A percentile compares a stretch with the other conserved stretches of the same genome.
These are phyloP conservation scores for Leptopilina clavipes DNA, from an alignment of 1,140 invertebrate genomes.

Conservation along the genomic window DNA sequence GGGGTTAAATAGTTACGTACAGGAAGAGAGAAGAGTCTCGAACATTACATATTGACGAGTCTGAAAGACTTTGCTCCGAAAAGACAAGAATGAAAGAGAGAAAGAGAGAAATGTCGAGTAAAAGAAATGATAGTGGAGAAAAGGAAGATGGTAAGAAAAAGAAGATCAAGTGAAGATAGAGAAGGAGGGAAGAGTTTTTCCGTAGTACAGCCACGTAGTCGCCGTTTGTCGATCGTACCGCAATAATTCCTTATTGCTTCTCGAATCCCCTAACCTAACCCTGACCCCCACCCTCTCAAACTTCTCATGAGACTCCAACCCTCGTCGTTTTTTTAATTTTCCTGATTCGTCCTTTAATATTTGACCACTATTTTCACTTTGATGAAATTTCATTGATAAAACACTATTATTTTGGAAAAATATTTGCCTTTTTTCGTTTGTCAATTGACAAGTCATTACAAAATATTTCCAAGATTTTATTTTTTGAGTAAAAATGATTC, in stretches of 20 bases:
- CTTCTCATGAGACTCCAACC: conserved; percentile 42
- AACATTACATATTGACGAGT: conserved; percentile 68
- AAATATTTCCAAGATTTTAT: no score
- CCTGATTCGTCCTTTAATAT: conserved; percentile 22
- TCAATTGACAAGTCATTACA: no score
- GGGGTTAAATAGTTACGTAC: not conserved
- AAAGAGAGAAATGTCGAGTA: conserved; percentile 38
- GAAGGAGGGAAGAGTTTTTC: conserved; percentile 56
- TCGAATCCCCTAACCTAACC: conserved; percentile 64
- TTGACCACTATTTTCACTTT: conserved; percentile 38
- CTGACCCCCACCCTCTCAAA: conserved; percentile 45
- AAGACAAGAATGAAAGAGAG: conserved; percentile 38
- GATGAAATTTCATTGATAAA: not conserved
- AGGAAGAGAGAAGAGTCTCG: conserved; percentile 31
- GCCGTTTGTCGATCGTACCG: conserved; percentile 75
- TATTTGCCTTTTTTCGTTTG: no score
- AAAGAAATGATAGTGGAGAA: conserved; percentile 42
- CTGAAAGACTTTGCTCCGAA: conserved; percentile 37
- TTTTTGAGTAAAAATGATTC: no score
- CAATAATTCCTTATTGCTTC: conserved; percentile 76
- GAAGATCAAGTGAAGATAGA: conserved; percentile 45
- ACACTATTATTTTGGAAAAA: not conserved
- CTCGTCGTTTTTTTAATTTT: conserved; percentile 36
- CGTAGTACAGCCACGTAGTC: conserved; percentile 72
- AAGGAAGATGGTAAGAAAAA: conserved; percentile 34